Base-by-base conservation (phyloP, 2,888 invertebrate genomes). In the Thumatha senex region DNA sequence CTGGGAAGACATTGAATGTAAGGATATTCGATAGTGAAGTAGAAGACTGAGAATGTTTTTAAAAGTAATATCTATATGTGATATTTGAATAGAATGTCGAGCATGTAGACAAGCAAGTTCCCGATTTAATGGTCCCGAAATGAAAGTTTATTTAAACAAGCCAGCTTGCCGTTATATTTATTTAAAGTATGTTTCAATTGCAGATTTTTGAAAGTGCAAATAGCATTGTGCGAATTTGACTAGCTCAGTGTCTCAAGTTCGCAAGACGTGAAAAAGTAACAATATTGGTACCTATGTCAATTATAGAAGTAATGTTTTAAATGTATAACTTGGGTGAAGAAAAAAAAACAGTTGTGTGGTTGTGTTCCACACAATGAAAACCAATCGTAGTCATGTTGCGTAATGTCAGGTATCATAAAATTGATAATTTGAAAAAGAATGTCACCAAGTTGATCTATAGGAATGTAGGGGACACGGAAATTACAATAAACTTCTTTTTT, bases 121-220 rank as follows among this genome's bases (percentile, higher is more conserved):
- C 57, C 48, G 58, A 67, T 70, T 64, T 55, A 62, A 64, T 62
- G 62, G 60, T 61, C 39, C 24, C 39, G 39, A 39, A n/a, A 39
- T 24, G 39, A 39, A 39, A 59, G 52, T 56, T 64, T 80, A 72
- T 79, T 74, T 72, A 78, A 72, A 78, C 74, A 80, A 70, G 69
- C 58, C 67, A 53, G 70, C 72, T 70, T 57, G 65, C 70, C 74
- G 78, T 71, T 78, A 78, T 83, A 81, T 88, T 87, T 82, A 76
- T 77, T 76, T 70, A 72, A 24, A 67, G 69, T 61, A 74, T 76
- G 82, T 83, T 82, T 86, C 86, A 78, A 84, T 86, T 81, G 84
- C 80, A 80, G 77, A 86, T 80, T 78, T 86, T 84, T 67, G 87
- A 90, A 89, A 90, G 90, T 87, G 73, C 82, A 88, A 89, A 89